Conservation (phyloP, 2,113 vertebrate species). For the Campylomormyrus numenius region DNA sequence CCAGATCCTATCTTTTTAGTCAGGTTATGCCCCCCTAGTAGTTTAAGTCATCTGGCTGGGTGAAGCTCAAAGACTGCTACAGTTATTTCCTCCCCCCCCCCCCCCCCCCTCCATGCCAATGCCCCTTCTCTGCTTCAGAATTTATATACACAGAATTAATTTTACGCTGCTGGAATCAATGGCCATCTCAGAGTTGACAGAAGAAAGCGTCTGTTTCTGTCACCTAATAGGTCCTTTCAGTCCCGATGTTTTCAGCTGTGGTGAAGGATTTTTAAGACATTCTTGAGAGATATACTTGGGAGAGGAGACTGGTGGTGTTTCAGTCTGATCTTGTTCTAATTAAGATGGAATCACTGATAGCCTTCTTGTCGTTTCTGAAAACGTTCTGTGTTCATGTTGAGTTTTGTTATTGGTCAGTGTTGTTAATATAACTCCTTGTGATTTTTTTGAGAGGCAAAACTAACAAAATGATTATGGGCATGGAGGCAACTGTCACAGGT, state of each 20-base stretch:
- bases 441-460: neutral
- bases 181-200: neutral
- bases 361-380: neutral
- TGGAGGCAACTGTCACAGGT: neutral
- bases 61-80: neutral
- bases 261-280: neutral
- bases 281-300: neutral
- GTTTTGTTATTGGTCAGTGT: neutral
- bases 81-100: neutral
- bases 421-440: neutral
- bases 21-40: neutral
- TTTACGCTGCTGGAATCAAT: neutral
- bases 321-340: neutral
- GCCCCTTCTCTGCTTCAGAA: neutral
- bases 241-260: neutral
- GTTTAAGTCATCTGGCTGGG: neutral
- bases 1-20: constrained; percentile 12
- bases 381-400: neutral
- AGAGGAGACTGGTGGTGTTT: neutral
- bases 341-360: neutral
- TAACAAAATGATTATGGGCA: neutral
- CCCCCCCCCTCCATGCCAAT: neutral
- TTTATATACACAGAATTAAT: neutral
- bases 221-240: neutral
- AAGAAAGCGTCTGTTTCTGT: neutral